A percentile compares a stretch with the other conserved stretches of the same genome.
Conservation (phyloP, 2,113 vertebrate genomes). For the Cygnus atratus region DNA sequence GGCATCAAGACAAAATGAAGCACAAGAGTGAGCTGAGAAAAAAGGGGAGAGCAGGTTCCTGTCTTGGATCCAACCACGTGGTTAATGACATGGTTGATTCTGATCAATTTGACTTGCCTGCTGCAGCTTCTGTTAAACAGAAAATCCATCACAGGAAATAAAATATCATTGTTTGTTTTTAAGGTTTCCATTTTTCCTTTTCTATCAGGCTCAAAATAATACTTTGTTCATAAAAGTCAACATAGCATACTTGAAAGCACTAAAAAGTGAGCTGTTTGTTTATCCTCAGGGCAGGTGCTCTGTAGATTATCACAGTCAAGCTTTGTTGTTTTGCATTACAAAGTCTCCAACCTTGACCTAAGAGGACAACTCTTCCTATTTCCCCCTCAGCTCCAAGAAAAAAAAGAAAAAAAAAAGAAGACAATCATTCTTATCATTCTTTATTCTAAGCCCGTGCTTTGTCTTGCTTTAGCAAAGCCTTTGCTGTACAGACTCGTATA, state of each 20-base stretch:
- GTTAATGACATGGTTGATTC: neutral
- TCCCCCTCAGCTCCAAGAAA: neutral
- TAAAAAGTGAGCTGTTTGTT: conserved; percentile 58
- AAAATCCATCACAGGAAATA: neutral
- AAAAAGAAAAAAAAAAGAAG: neutral
- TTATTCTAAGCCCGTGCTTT: neutral
- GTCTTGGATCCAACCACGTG: neutral
- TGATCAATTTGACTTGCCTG: neutral
- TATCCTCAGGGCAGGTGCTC: conserved; percentile 65
- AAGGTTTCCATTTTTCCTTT: conserved; percentile 13
- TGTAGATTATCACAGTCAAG: conserved; percentile 56
- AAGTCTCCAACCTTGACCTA: conserved; percentile 57
- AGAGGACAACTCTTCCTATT: neutral
- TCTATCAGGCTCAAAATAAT: conserved; percentile 46
- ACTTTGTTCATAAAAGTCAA: neutral
- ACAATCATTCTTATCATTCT: conserved; percentile 4
- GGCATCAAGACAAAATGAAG: neutral
- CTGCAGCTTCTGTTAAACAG: neutral
- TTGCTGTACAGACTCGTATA: neutral
- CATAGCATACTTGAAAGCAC: conserved; percentile 36
- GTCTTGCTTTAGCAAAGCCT: conserved; percentile 3
- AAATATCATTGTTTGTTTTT: neutral
- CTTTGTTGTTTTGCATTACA: conserved; percentile 43
- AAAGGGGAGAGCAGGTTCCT: neutral
- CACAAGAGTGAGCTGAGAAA: neutral